Evolutionary conservation across 2,797 vertebrate genomes (phyloP), one percentile per base, ranked within the genome.

Genomic region (Neosilurus mollespiculum): DNA sequence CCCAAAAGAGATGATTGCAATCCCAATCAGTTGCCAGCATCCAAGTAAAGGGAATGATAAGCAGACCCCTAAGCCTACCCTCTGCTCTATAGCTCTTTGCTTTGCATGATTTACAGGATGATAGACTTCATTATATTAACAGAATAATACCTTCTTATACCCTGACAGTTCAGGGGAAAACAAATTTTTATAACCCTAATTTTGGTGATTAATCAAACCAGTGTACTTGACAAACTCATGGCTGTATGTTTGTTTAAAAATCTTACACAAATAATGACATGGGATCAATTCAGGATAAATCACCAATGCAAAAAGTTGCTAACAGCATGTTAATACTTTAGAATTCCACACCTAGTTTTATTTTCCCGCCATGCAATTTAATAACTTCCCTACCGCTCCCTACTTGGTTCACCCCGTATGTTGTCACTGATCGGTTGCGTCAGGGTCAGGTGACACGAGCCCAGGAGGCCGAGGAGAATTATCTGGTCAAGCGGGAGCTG

Each of bases 371-470:
- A 58, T 69, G 30, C 51, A 59, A 69, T 61, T 70, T 58, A 59
- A 81, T 77, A 43, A 65, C 54, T 24, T 67, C 79, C 66, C 24
- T 69, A 89, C 84, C 90, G 88, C 88, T 92, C 89, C 90, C 91
- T 90, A 80, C 88, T 71, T 82, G 84, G 80, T 81, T 85, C 79
- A 85, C 59, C 73, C 30, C 72, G 56, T 76, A 24, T 85, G 54
- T 85, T 85, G 85, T 87, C 86, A 91, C 86, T 89, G 92, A 88
- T 90, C 91, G 92, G 87, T 91, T 91, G 90, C 83, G 92, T 93
- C 93, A 99, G 98, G 98, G 98, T 96, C 98, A 99, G 96, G 98
- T 99, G 95, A 99, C 97, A 89, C 96, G 98, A 92, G 98, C 98
- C 92, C 98, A 99, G 95, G 98, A 99, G 94, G 97, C 98, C 85